Percentiles rank a stretch among this genome's conserved stretches.
Conservation (phyloP, 2,888 invertebrate species). For the Onchidella celtica region DNA sequence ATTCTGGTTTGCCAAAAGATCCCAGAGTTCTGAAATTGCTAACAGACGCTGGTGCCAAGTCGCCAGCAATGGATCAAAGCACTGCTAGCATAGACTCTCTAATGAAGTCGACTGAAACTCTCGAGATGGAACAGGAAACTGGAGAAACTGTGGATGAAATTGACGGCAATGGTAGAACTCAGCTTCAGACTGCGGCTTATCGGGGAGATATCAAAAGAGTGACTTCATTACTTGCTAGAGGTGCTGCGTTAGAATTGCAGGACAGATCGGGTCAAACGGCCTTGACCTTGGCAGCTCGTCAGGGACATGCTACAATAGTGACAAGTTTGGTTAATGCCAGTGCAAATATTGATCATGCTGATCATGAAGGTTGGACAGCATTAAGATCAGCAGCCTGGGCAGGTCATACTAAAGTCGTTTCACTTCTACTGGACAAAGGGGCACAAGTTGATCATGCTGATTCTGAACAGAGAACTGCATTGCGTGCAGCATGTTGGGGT, state of each 20-base stretch:
- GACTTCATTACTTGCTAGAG: constrained; percentile 88
- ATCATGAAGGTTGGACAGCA: constrained; percentile 81
- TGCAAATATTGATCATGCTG: constrained; percentile 80
- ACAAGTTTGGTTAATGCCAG: constrained; percentile 76
- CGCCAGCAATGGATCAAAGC: constrained; percentile 92
- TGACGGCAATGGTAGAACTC: constrained; percentile 85
- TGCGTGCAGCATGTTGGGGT: constrained; percentile 89
- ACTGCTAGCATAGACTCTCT: constrained; percentile 80
- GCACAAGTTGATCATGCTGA: constrained; percentile 81
- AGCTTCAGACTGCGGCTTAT: constrained; percentile 88
- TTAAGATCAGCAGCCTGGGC: constrained; percentile 95
- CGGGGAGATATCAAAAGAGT: constrained; percentile 97
- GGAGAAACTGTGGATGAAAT: constrained; percentile 80
- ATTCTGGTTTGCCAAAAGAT: constrained; percentile 74
- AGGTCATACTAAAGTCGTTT: constrained; percentile 85
- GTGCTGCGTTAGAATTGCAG: constrained; percentile 84
- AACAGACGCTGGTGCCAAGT: constrained; percentile 94
- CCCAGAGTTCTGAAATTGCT: constrained; percentile 84
- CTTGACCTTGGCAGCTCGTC: constrained; percentile 86
- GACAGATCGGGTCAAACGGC: constrained; percentile 91
- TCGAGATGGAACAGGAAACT: constrained; percentile 56
- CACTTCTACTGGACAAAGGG: constrained; percentile 85
- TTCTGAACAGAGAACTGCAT: constrained; percentile 87
- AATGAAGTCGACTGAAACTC: constrained; percentile 57
- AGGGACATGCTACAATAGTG: constrained; percentile 80